Conservation (phyloP, 2,797 vertebrate species). For the Sebastes ruberrimus region DNA sequence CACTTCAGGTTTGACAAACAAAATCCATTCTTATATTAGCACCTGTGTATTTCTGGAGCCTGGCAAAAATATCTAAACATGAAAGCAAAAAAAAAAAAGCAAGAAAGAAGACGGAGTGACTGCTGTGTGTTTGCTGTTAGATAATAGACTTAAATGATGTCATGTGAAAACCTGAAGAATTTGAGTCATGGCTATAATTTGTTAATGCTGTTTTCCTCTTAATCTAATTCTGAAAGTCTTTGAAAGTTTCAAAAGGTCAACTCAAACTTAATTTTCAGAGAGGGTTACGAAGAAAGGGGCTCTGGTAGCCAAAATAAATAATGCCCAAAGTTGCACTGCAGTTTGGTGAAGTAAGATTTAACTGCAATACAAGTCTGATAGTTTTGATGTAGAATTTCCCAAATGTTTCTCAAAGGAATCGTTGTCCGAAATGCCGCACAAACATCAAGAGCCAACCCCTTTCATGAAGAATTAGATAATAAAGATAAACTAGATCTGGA, state of each 20-base stretch:
- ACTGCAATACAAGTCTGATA: not conserved
- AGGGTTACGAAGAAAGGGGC: constrained; percentile 68
- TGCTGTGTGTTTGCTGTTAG: constrained; percentile 60
- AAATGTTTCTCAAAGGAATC: not conserved
- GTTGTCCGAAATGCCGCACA: not conserved
- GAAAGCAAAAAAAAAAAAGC: constrained; percentile 24
- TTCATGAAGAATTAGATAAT: not conserved
- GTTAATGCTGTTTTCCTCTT: constrained; percentile 85
- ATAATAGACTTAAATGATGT: constrained; percentile 82
- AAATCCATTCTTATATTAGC: constrained; percentile 44
- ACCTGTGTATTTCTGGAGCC: constrained; percentile 50
- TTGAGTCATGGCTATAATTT: constrained; percentile 82
- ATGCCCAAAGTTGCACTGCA: constrained; percentile 47
- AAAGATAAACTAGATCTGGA: not conserved
- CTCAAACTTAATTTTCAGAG: constrained; percentile 80
- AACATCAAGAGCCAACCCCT: not conserved
- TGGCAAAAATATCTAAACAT: constrained; percentile 52
- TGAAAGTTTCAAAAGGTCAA: constrained; percentile 84
- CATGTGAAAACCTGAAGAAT: constrained; percentile 85
- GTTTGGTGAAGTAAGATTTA: constrained; percentile 19
- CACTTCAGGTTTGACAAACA: constrained; percentile 16
- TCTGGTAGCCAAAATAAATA: constrained; percentile 74
- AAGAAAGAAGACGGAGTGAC: constrained; percentile 53
- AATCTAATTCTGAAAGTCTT: constrained; percentile 84
- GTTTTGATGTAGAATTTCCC: constrained; percentile 20